phyloP scores from a whole-genome alignment of 2,888 invertebrate species.

The Melolontha melolontha region DNA sequence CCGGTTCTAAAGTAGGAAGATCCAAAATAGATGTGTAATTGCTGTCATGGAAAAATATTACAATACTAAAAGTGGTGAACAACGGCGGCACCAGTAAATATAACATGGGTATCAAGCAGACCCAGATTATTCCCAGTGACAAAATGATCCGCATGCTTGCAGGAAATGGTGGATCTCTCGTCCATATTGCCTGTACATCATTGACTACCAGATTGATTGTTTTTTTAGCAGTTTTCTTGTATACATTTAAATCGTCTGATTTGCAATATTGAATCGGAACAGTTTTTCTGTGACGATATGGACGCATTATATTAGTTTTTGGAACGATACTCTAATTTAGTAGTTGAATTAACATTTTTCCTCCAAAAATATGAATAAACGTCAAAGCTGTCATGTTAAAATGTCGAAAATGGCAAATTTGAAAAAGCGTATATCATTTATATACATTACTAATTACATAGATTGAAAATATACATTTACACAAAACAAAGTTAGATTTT shows the following conservation, averaged over 20 bases:
- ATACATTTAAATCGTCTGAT: conserved; percentile 2
- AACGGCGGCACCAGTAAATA: conserved; percentile 37
- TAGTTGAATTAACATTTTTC: conserved; percentile 8
- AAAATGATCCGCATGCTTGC: conserved; percentile 39
- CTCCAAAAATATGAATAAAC: not conserved
- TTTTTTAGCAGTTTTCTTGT: conserved; percentile 26
- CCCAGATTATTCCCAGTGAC: conserved; percentile 28
- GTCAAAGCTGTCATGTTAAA: not conserved
- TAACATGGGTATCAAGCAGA: conserved; percentile 33
- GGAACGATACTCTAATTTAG: conserved; percentile 13
- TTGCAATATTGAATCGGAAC: conserved; percentile 14
- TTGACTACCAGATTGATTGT: conserved; percentile 12
- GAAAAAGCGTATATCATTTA: too few species aligned
- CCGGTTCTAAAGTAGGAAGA: conserved; percentile 21
- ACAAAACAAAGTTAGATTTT: too few species aligned
- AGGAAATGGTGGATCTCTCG: conserved; percentile 38
- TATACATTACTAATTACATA: too few species aligned
- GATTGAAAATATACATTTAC: too few species aligned
- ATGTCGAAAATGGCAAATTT: too few species aligned
- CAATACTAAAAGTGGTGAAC: conserved; percentile 5
- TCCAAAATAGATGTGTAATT: conserved; percentile 29
- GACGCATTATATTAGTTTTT: conserved; percentile 27
- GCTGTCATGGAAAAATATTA: conserved; percentile 10
- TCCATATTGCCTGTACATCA: conserved; percentile 39
- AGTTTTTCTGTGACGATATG: conserved; percentile 30